Conservation (phyloP, 2,113 vertebrate species). For the Hydrochoerus hydrochaeris region DNA sequence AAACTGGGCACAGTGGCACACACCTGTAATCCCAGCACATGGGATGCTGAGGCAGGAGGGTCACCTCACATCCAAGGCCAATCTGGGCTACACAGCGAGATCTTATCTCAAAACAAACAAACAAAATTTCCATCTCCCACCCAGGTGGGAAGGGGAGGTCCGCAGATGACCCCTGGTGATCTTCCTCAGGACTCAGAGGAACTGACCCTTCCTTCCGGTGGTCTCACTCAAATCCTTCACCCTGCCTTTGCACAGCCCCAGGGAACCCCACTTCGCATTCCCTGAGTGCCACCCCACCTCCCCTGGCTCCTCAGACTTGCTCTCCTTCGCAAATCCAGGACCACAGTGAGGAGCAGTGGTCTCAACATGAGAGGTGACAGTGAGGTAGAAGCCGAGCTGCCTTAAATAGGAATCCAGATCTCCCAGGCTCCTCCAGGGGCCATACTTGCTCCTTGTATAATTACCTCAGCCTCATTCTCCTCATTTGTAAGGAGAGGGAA, state of each 20-base stretch:
- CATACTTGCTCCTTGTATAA: neutral
- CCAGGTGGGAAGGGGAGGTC: neutral
- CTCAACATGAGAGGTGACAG: neutral
- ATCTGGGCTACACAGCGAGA: neutral
- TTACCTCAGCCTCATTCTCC: neutral
- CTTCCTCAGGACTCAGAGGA: neutral
- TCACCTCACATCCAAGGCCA: neutral
- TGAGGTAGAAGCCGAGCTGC: neutral
- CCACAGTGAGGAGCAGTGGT: rapidly evolving
- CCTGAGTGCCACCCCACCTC: neutral
- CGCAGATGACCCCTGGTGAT: neutral
- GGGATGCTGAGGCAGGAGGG: neutral
- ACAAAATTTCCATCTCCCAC: neutral
- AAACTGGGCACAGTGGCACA: neutral
- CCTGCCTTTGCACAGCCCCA: neutral
- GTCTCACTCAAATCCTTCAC: neutral
- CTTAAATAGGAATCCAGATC: neutral
- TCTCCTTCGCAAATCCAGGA: neutral
- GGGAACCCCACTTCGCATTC: neutral
- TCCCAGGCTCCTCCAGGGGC: neutral
- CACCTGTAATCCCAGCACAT: neutral
- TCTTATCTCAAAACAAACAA: neutral
- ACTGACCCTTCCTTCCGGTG: neutral
- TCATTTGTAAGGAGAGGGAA: neutral
- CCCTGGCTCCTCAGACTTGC: neutral